These are phyloP conservation scores for Spodoptera litura DNA, from an alignment of 1,140 invertebrate genomes.

Conservation along the genomic window DNA sequence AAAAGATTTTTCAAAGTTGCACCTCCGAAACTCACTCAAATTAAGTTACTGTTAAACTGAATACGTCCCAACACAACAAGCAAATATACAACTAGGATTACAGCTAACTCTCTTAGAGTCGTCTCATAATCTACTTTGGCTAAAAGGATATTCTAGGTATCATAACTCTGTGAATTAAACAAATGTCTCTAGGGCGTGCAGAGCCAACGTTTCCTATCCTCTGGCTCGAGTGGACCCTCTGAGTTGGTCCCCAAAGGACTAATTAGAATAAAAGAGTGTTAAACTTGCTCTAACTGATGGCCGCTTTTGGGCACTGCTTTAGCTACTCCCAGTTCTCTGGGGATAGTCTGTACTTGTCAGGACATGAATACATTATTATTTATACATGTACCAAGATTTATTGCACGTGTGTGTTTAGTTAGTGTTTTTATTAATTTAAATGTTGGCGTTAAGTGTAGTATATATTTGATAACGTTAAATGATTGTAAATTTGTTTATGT, in stretches of 20 bases:
- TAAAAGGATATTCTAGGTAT: constrained; percentile 23
- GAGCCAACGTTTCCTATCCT: constrained; percentile 57
- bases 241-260: constrained; percentile 67
- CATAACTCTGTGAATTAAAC: constrained; percentile 58
- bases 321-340: constrained; percentile 40
- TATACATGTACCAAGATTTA: neutral
- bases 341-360: constrained; percentile 47
- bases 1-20: too few species aligned
- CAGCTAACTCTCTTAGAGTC: neutral
- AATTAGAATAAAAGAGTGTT: constrained; percentile 82
- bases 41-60: too few species aligned
- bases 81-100: too few species aligned
- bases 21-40: too few species aligned
- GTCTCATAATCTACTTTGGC: neutral
- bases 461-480: neutral
- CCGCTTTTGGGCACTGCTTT: constrained; percentile 55
- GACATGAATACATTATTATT: constrained; percentile 60
- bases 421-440: neutral
- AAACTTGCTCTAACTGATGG: constrained; percentile 71
- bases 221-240: constrained; percentile 49
- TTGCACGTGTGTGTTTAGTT: neutral
- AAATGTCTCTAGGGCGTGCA: constrained; percentile 50
- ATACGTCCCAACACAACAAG: too few species aligned
- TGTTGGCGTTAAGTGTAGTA: neutral
- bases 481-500: too few species aligned